Conservation (phyloP, 2,888 invertebrate genomes). For the Liopterus haemorrhoidalis region DNA sequence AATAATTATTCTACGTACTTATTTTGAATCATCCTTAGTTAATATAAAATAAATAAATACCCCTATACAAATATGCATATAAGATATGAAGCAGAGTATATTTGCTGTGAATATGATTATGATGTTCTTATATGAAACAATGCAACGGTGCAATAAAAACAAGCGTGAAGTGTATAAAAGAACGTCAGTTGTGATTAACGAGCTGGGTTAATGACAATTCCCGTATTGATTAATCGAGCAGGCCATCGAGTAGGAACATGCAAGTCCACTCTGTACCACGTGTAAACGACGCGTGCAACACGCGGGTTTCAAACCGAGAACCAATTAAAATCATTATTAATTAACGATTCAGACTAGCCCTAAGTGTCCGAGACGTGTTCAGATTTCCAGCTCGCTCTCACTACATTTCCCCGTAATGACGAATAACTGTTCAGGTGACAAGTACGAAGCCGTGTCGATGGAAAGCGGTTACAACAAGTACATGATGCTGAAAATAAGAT, state of each 20-base stretch:
- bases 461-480: constrained; percentile 84
- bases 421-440: constrained; percentile 69
- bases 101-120: too few species aligned
- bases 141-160: constrained; percentile 3
- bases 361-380: background rate
- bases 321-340: constrained; percentile 17
- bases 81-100: too few species aligned
- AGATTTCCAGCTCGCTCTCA: too few species aligned
- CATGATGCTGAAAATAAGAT: constrained; percentile 85
- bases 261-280: constrained; percentile 35
- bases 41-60: too few species aligned
- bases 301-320: constrained; percentile 9
- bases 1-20: too few species aligned
- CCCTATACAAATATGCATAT: too few species aligned
- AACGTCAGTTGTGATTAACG: constrained; percentile 40
- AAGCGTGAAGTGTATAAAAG: constrained; percentile 10
- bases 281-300: constrained; percentile 9
- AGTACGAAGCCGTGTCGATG: constrained; percentile 76
- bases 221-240: constrained; percentile 38
- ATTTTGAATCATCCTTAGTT: too few species aligned
- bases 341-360: constrained; percentile 5
- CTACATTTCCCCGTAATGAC: too few species aligned
- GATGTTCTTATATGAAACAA: too few species aligned
- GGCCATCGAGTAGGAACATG: constrained; percentile 30
- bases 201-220: constrained; percentile 40